These are phyloP conservation scores for Medauroidea extradentata DNA, from an alignment of 1,140 invertebrate species.

Conservation along the genomic window DNA sequence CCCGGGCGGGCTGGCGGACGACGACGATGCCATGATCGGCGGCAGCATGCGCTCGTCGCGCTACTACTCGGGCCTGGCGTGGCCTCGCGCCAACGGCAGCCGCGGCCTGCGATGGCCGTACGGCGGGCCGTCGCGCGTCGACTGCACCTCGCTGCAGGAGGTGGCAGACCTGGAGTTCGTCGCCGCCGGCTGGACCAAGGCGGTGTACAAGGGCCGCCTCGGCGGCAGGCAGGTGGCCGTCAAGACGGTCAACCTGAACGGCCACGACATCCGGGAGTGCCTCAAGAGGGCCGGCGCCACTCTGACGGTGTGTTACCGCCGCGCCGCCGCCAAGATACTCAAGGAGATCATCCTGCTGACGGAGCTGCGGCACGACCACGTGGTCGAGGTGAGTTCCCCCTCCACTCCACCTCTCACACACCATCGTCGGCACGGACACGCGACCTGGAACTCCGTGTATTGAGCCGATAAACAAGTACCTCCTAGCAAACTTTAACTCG, in stretches of 20 bases:
- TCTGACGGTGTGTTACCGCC: conserved; percentile 37
- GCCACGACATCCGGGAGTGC: conserved; percentile 43
- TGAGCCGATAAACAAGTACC: too few species aligned
- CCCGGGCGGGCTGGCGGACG: background rate
- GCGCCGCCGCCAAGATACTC: conserved; percentile 41
- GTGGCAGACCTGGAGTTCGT: conserved; percentile 28
- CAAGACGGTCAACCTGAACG: conserved; percentile 45
- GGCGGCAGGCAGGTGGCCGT: conserved; percentile 37
- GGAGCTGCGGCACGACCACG: conserved; percentile 23
- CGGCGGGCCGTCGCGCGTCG: conserved; percentile 7
- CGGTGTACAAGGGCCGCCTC: conserved; percentile 41
- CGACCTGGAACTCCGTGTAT: too few species aligned
- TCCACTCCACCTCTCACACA: background rate
- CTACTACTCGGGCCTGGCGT: too few species aligned
- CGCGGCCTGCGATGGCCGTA: conserved; percentile 3
- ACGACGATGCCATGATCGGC: background rate
- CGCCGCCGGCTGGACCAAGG: conserved; percentile 48
- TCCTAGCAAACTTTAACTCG: too few species aligned
- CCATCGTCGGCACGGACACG: too few species aligned
- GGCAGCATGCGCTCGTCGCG: too few species aligned
- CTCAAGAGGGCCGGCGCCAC: conserved; percentile 22
- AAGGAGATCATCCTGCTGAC: conserved; percentile 27
- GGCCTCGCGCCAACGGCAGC: background rate
- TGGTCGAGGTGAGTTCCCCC: conserved; percentile 24
- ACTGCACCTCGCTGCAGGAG: conserved; percentile 23